Base-by-base conservation (phyloP, 2,113 vertebrate species). In the Zosterops japonicus region DNA sequence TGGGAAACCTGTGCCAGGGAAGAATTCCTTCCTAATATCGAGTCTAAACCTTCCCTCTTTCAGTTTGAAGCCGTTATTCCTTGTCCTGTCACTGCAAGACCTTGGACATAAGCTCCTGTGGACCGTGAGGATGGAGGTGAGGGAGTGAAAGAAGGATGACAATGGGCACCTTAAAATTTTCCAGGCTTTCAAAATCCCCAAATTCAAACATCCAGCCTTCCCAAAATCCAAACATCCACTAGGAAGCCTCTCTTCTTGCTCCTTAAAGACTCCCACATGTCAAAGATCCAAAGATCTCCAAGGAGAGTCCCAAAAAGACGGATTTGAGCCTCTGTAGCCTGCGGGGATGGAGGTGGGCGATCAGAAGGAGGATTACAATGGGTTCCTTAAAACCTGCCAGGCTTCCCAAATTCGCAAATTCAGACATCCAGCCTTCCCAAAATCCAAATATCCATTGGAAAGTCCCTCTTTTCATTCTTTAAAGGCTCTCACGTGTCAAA, bases 61-160 rank as follows among this genome's bases (percentile, higher is more conserved):
- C n/a, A n/a, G n/a, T n/a, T n/a, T n/a, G n/a, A n/a, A n/a, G n/a
- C n/a, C n/a, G n/a, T n/a, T n/a, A n/a, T n/a, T n/a, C n/a, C n/a
- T n/a, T n/a, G n/a, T n/a, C n/a, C n/a, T n/a, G n/a, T n/a, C n/a
- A n/a, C n/a, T n/a, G n/a, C n/a, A n/a, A n/a, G n/a, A n/a, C n/a
- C n/a, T n/a, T n/a, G n/a, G 36, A 36, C 36, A 44, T n/a, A n/a
- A n/a, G 44, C 44, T 12, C 17, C 1, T 1, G 1, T 28, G 8
- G 19, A 14, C 68, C 0, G 0, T 0, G 6, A 5, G 47, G 46
- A 5, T 39, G 27, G 35, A 70, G 27, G 35, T 12, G 47, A 14
- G 35, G 0, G 5, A 50, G 46, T 2, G 1, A 1, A 3, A 17
- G 9, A 7, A 52, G 24, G 18, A 49, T 19, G 6, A 21, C 33